A percentile compares a stretch with the other conserved stretches of the same genome.
These are phyloP conservation scores for Stomorhina lunata DNA, from an alignment of 2,888 invertebrate genomes.

Conservation along the genomic window DNA sequence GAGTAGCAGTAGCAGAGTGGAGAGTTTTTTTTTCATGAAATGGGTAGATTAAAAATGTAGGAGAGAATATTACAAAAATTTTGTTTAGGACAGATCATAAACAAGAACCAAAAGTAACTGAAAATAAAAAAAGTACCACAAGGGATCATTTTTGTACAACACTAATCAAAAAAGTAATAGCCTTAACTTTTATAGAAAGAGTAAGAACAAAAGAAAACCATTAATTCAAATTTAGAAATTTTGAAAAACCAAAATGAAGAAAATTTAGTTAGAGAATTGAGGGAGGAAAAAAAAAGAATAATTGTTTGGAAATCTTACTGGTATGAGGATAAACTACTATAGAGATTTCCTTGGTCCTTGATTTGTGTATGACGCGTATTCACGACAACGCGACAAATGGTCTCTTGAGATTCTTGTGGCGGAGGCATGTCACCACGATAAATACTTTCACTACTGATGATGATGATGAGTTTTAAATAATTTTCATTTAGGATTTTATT, in stretches of 20 bases:
- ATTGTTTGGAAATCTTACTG: slow-evolving; percentile 72
- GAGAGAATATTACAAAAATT: not conserved
- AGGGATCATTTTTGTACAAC: slow-evolving; percentile 47
- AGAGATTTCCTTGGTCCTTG: slow-evolving; percentile 69
- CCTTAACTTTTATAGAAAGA: not conserved
- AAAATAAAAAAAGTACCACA: not conserved
- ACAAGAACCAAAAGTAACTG: not conserved
- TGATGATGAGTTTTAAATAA: slow-evolving; percentile 30
- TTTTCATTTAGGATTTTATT: slow-evolving; percentile 20
- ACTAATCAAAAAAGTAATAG: slow-evolving; percentile 23
- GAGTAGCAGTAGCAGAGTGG: no score
- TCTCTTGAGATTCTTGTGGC: slow-evolving; percentile 52
- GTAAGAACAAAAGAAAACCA: not conserved
- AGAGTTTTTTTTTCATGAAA: slow-evolving; percentile 19
- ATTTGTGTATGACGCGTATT: slow-evolving; percentile 43
- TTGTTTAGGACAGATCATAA: not conserved
- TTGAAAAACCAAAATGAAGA: slow-evolving; percentile 1
- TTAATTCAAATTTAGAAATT: slow-evolving; percentile 8
- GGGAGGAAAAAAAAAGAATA: slow-evolving; percentile 24
- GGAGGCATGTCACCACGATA: slow-evolving; percentile 78
- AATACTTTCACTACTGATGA: slow-evolving; percentile 74
- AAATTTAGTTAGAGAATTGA: not conserved
- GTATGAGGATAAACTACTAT: slow-evolving; percentile 69
- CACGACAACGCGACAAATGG: slow-evolving; percentile 52
- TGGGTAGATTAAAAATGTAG: not conserved